These are phyloP conservation scores for Potamarius usumacintae DNA, from an alignment of 2,113 vertebrate genomes.

Conservation along the genomic window DNA sequence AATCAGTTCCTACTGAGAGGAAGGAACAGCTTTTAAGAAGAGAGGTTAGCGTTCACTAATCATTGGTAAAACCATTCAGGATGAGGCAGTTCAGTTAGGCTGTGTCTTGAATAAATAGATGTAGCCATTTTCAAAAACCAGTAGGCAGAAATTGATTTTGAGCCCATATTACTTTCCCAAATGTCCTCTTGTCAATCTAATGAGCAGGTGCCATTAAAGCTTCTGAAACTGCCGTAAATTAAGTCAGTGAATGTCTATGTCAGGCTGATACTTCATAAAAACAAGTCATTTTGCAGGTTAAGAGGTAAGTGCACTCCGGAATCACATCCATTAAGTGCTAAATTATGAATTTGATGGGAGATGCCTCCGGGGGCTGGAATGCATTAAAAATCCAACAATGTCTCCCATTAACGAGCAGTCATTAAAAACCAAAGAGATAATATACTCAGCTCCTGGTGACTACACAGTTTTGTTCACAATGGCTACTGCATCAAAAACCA, in stretches of 20 bases:
- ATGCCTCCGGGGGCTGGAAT: slow-evolving; percentile 43
- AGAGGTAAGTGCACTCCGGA: slow-evolving; percentile 74
- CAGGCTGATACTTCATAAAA: slow-evolving; percentile 61
- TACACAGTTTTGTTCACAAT: slow-evolving; percentile 50
- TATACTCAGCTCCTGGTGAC: slow-evolving; percentile 49
- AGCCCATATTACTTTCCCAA: slow-evolving; percentile 67
- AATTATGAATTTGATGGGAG: slow-evolving; percentile 74
- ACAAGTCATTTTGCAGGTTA: slow-evolving; percentile 58
- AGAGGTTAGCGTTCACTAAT: not conserved
- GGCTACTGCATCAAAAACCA: slow-evolving; percentile 56
- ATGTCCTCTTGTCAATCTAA: slow-evolving; percentile 61
- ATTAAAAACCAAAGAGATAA: slow-evolving; percentile 68
- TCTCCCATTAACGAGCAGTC: slow-evolving; percentile 63
- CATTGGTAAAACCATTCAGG: slow-evolving; percentile 32
- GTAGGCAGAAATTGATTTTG: slow-evolving; percentile 69
- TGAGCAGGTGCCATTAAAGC: slow-evolving; percentile 56
- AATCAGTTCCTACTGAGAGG: not conserved
- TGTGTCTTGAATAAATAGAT: slow-evolving; percentile 12
- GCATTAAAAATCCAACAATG: slow-evolving; percentile 56
- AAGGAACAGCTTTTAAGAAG: slow-evolving; percentile 24
- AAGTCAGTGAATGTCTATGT: slow-evolving; percentile 47
- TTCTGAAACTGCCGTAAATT: slow-evolving; percentile 68
- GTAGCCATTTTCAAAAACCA: slow-evolving; percentile 57
- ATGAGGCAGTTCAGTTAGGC: not conserved
- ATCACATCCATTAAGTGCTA: slow-evolving; percentile 73